phyloP scores from a whole-genome alignment of 2,113 vertebrate species.

The Puffinus mauretanicus region DNA sequence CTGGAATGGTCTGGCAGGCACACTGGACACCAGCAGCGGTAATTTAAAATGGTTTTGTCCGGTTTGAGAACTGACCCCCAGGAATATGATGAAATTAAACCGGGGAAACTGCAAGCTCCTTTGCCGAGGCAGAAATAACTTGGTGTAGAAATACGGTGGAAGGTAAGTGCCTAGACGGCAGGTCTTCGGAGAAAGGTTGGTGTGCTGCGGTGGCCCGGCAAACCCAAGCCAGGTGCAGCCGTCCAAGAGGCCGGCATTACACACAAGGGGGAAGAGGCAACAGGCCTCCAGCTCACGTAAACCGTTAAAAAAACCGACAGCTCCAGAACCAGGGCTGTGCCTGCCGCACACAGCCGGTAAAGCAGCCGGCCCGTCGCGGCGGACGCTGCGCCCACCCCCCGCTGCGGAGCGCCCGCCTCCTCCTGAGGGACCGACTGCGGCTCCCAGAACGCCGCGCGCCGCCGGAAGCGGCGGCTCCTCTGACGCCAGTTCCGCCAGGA shows the following conservation, averaged over 20 bases:
- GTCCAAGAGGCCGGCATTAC: accelerated
- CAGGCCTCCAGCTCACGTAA: accelerated
- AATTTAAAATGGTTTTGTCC: not conserved
- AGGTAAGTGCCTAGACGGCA: accelerated
- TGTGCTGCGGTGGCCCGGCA: accelerated
- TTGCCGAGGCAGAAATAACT: not conserved
- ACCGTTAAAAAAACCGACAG: too few relatives aligned
- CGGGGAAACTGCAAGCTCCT: too few relatives aligned
- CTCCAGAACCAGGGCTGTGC: accelerated
- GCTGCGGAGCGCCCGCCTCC: not conserved
- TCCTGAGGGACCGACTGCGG: accelerated
- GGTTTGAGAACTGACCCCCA: not conserved
- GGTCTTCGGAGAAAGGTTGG: accelerated
- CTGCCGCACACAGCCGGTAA: not conserved
- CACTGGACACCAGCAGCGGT: accelerated
- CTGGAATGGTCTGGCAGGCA: accelerated
- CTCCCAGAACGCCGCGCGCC: not conserved
- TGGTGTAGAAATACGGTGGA: accelerated
- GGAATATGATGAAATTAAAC: not conserved
- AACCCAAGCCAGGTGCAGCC: accelerated
- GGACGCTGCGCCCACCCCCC: too few relatives aligned
- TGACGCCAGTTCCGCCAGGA: not conserved
- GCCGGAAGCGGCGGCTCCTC: not conserved
- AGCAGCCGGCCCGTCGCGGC: not conserved
- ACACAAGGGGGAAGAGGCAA: too few relatives aligned